These are phyloP conservation scores for Astyanax mexicanus DNA, from an alignment of 2,797 vertebrate species.

Conservation along the genomic window DNA sequence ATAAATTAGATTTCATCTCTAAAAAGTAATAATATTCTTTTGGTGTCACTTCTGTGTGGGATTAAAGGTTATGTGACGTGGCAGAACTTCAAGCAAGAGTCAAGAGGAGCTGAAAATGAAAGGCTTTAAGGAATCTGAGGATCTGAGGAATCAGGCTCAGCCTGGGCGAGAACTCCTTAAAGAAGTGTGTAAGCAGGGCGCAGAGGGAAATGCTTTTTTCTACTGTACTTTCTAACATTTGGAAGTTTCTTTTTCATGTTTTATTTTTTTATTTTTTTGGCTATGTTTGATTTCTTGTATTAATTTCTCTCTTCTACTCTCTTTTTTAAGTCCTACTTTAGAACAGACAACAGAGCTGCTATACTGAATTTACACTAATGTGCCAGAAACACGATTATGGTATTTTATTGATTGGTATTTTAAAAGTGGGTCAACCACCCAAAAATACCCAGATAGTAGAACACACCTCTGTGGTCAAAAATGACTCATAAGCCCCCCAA, in stretches of 20 bases:
- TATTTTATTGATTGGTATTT: no score
- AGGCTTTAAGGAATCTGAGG: slow-evolving; percentile 41
- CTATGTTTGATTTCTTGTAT: not conserved
- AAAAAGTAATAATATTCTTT: slow-evolving; percentile 20
- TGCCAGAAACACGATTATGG: no score
- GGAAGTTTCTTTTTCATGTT: not conserved
- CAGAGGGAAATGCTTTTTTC: not conserved
- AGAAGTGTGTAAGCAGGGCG: slow-evolving; percentile 12
- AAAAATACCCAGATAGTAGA: no score
- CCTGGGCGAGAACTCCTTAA: slow-evolving; percentile 28
- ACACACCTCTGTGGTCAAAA: no score
- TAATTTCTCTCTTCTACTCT: not conserved
- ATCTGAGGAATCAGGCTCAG: slow-evolving; percentile 31
- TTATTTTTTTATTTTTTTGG: not conserved
- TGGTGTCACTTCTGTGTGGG: slow-evolving; percentile 39
- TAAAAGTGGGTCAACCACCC: no score
- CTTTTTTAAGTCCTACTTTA: not conserved
- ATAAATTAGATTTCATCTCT: slow-evolving; percentile 2
- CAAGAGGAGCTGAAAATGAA: slow-evolving; percentile 27
- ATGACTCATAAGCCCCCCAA: no score
- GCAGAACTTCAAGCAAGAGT: slow-evolving; percentile 38
- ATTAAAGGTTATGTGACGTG: slow-evolving; percentile 39
- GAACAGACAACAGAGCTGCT: no score
- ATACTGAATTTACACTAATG: no score
- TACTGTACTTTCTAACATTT: slow-evolving; percentile 9